Percentiles rank a stretch among this genome's conserved stretches.
Conservation (phyloP, 1,140 invertebrate genomes). For the Phocides pigmalion region DNA sequence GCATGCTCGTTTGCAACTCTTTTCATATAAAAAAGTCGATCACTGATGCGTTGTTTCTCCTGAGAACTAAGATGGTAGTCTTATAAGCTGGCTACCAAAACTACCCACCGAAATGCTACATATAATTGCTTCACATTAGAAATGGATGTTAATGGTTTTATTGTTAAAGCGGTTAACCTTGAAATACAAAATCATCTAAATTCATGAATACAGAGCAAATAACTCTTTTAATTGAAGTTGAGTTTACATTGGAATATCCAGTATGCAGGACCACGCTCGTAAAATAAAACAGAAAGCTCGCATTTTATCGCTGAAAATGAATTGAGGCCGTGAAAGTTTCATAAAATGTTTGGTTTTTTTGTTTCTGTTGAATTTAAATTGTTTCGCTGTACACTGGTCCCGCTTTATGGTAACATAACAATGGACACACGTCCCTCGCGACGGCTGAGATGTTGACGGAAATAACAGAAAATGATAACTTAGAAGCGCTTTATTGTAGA, state of each 20-base stretch:
- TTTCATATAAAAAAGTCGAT: too few relatives aligned
- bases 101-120: too few relatives aligned
- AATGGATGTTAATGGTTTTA: too few relatives aligned
- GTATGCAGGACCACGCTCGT: conserved; percentile 1
- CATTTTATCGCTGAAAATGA: not conserved
- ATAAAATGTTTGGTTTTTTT: conserved; percentile 2
- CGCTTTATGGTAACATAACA: not conserved
- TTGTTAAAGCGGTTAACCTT: too few relatives aligned
- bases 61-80: too few relatives aligned
- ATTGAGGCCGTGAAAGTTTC: not conserved
- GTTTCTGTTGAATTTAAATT: not conserved
- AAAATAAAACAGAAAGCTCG: conserved; percentile 5
- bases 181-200: not conserved
- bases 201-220: not conserved
- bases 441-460: not conserved
- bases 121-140: too few relatives aligned
- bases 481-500: not conserved
- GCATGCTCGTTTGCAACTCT: too few relatives aligned
- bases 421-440: not conserved
- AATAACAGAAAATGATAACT: not conserved
- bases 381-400: not conserved
- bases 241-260: conserved; percentile 3
- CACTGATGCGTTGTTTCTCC: too few relatives aligned
- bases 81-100: too few relatives aligned
- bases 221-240: conserved; percentile 16